phyloP scores from a whole-genome alignment of 2,113 vertebrate species.

The Bagarius yarrelli region DNA sequence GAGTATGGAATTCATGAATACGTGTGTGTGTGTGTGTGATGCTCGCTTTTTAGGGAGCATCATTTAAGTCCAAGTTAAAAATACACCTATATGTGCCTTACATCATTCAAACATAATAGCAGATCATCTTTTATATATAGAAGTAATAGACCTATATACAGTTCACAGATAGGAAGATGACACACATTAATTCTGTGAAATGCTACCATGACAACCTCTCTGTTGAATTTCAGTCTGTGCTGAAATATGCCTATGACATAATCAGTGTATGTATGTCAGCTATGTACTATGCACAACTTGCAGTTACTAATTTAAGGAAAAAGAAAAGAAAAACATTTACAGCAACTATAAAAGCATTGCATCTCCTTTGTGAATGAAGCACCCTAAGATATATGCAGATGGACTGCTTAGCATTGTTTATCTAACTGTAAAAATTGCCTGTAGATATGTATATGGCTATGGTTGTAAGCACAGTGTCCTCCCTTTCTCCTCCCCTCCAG shows the following conservation, averaged over 20 bases:
- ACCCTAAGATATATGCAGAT: background rate
- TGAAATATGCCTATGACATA: background rate
- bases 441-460: slow-evolving; percentile 1
- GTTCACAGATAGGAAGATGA: slow-evolving; percentile 30
- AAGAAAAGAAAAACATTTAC: background rate
- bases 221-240: background rate
- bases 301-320: too few species aligned
- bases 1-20: background rate
- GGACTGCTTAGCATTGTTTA: background rate
- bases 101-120: slow-evolving; percentile 34
- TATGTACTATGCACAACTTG: too few species aligned
- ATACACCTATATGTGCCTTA: background rate
- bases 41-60: slow-evolving; percentile 24
- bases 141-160: slow-evolving; percentile 36
- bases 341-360: background rate
- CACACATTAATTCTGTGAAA: slow-evolving; percentile 32
- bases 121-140: slow-evolving; percentile 40
- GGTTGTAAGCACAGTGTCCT: slow-evolving; percentile 9
- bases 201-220: slow-evolving; percentile 25
- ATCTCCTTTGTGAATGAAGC: background rate
- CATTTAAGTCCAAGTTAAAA: slow-evolving; percentile 45
- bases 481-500: slow-evolving; percentile 31
- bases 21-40: slow-evolving; percentile 13
- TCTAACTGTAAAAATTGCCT: background rate
- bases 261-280: background rate